Evolutionary conservation across 1,140 invertebrate species (phyloP), one percentile per base, ranked within the genome.

Genomic region (Meloidogyne floridensis): DNA sequence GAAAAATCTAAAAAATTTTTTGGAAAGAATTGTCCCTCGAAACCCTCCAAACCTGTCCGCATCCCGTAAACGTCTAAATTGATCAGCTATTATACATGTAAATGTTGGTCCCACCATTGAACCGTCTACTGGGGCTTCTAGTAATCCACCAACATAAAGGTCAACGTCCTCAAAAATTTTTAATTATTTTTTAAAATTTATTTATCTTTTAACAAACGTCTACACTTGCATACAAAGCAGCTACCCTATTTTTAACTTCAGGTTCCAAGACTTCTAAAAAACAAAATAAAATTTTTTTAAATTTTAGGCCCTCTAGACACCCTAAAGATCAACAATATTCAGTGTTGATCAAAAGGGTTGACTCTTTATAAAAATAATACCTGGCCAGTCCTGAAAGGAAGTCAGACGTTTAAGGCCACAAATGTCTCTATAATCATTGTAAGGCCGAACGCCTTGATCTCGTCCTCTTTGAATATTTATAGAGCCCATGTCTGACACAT

Each of bases 391-490:
- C 5, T 93, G 92, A 93, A 95, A 96, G 15, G 90, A 93, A 42
- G 90, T 91, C 42, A 96, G 92, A 6, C 92, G 89, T 2, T 93
- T 93, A 9, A 96, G 90, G 4, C 94, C 94, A 90, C 95, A 96
- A 0, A 94, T 93, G 80, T 94, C 92, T 72, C 95, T 92, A 94
- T 94, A 97, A 0, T 93, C 91, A 2, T 93, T 94, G 88, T 96
- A 96, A 0, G 94, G 91, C 0, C 94, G 93, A 7, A 97, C 91
- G 10, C 95, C 96, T 88, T 97, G 95, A 89, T 98, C 96, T 69
- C 96, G 86, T 3, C 93, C 93, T 84, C 93, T 86, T 89, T 94
- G 93, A 47, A 94, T 93, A 86, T 93, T 93, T 43, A 93, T 15
- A 10, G 82, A 84, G 2, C 75, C 75, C 83, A 83, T 83, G 53